Base-by-base conservation (phyloP, 1,140 invertebrate genomes). In the Danaus melanippus region DNA sequence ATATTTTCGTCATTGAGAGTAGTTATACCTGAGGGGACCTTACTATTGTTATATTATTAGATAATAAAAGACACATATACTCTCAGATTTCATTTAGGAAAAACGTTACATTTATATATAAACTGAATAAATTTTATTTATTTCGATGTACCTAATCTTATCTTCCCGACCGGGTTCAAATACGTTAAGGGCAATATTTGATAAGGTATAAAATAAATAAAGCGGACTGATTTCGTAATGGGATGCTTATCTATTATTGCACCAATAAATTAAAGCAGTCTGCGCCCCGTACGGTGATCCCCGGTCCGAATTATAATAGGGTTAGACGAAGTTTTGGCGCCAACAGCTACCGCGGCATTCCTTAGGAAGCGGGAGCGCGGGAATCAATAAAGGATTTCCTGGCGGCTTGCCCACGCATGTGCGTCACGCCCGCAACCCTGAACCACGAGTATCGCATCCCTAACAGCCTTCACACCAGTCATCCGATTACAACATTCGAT, bases 331-430 rank as follows among this genome's bases (percentile, higher is more conserved):
- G 76, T 81, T 84, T 79, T 74, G 77, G 77, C 77, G 80, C 74
- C 70, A 85, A 74, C 66, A 79, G 74, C 69, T 79, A 67, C 73
- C 76, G 79, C 72, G 74, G 81, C 77, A 85, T 85, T 85, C 80
- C 77, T 85, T 76, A 84, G 76, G 78, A 82, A 79, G 64, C 71
- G 75, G 71, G 71, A 79, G 79, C 76, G 79, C 79, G 80, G 83
- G 83, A 84, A 84, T 86, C 83, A 80, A 86, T 86, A 86, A 86
- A 83, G 80, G 80, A 86, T 84, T 86, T 86, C 74, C 80, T 84
- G 83, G 80, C 78, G 78, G 69, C 74, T 64, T 83, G 83, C 79
- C 80, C 75, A 86, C 83, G 83, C 83, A 86, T 86, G 83, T 86
- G 83, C 83, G 83, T 86, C 71, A 71, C 75, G 65, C 40, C 47